phyloP scores from a whole-genome alignment of 2,797 vertebrate genomes.

The Champsocephalus esox region DNA sequence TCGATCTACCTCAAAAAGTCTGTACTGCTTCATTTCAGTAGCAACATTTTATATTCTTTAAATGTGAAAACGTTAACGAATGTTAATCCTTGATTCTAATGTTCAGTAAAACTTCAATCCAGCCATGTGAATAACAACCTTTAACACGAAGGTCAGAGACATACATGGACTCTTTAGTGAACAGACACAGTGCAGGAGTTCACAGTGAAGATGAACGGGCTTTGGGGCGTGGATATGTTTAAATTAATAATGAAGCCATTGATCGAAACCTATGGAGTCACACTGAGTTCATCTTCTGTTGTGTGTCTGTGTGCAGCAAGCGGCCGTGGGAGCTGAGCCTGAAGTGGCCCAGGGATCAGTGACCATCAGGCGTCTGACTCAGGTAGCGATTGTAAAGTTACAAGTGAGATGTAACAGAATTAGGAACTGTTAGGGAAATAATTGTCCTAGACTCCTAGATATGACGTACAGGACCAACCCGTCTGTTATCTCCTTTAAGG shows the following conservation, averaged over 20 bases:
- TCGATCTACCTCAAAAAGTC: background rate
- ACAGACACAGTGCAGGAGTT: constrained; percentile 64
- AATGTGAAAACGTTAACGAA: constrained; percentile 1
- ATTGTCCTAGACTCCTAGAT: too few species aligned
- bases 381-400: constrained; percentile 71
- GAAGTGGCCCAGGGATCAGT: constrained; percentile 67
- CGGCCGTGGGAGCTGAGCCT: constrained; percentile 40
- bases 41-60: constrained; percentile 8
- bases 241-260: constrained; percentile 82
- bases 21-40: background rate
- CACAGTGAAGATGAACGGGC: constrained; percentile 74
- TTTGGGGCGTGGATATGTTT: constrained; percentile 68
- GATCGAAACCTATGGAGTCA: constrained; percentile 68
- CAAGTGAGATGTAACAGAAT: constrained; percentile 12
- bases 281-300: constrained; percentile 39
- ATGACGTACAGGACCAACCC: too few species aligned
- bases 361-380: constrained; percentile 78
- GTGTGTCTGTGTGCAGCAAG: constrained; percentile 37
- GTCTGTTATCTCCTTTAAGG: too few species aligned
- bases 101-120: background rate
- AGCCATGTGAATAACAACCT: constrained; percentile 23
- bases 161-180: constrained; percentile 58
- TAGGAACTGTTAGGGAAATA: too few species aligned
- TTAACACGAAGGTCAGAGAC: constrained; percentile 37
- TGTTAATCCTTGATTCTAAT: background rate